Base-by-base conservation (phyloP, 92 coral and sea anemone species). In the Phenganax marumi region DNA sequence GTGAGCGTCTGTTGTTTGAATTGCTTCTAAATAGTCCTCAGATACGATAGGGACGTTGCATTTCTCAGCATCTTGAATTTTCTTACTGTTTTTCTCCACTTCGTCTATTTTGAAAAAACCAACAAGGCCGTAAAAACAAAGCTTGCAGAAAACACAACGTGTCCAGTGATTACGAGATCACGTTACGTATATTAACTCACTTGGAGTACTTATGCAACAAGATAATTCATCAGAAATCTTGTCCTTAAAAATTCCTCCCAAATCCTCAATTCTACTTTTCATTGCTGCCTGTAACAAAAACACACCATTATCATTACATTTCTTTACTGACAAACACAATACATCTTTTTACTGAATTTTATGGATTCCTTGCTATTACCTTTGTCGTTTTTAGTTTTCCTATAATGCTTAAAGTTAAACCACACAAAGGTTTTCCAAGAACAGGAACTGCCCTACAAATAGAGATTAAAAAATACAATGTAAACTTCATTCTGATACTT, bases 11-110 rank as follows among this genome's bases (percentile, higher is more conserved):
- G 90, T 96, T 70, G 75, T 86, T 56, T 90, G 89, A 43, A 92
- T 87, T 2, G 97, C 93, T 14, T 92, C 93, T 61, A 95, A 85
- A 77, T 86, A 95, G 79, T 92, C 96, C 70, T 92, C 98, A 33
- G 93, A 86, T 11, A 95, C 98, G 9, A 95, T 91, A 26, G 98
- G 97, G 7, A 95, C 80, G 73, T 84, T 84, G 66, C 63, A 72
- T 75, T 87, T 89, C 56, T 92, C 93, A 2, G 97, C 97, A 84
- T 89, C 92, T n/a, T 81, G 85, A 84, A 95, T 91, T 85, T 95
- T 95, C 83, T 95, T 92, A 54, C 90, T 84, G 57, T 86, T 86
- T 86, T 92, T 92, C 26, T 66, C 87, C 10, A 92, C 89, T 70
- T 95, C 97, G 68, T 89, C 98, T 76, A 53, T 18, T 13, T 19